Conservation (phyloP, 1,140 invertebrate genomes). For the Drosophila fuyamai region DNA sequence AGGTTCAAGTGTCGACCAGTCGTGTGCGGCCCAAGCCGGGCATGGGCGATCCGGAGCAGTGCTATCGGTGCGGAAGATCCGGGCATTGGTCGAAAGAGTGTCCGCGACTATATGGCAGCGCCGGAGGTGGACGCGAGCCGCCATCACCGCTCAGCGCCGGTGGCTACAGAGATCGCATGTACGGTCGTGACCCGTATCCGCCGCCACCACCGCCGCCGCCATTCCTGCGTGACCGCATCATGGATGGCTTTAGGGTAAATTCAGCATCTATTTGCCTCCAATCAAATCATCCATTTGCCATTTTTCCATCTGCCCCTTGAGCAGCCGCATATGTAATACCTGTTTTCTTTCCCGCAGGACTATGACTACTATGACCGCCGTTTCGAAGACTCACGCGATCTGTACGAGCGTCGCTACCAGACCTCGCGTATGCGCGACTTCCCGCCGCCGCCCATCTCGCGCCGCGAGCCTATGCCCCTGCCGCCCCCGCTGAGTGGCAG, state of each 20-base stretch:
- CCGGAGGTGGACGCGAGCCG: constrained; percentile 85
- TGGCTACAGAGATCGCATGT: constrained; percentile 91
- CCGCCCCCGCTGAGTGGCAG: constrained; percentile 85
- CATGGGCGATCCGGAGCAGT: constrained; percentile 97
- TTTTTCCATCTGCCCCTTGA: neutral
- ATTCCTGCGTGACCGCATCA: constrained; percentile 93
- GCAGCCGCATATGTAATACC: neutral
- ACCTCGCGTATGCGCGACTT: constrained; percentile 87
- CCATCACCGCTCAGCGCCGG: constrained; percentile 73
- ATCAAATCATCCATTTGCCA: constrained; percentile 3
- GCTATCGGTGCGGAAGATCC: constrained; percentile 96
- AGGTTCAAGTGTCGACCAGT: constrained; percentile 95
- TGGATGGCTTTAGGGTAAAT: constrained; percentile 93
- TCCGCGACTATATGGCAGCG: constrained; percentile 91
- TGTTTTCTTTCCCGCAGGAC: constrained; percentile 86
- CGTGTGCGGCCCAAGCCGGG: constrained; percentile 95
- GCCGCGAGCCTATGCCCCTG: constrained; percentile 85
- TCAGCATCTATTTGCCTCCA: constrained; percentile 45
- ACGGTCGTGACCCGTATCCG: constrained; percentile 92
- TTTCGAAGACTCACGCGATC: constrained; percentile 90
- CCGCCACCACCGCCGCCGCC: constrained; percentile 93
- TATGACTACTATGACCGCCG: constrained; percentile 93
- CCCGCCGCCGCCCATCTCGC: constrained; percentile 87
- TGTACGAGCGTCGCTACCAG: constrained; percentile 92
- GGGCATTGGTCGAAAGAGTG: constrained; percentile 98